phyloP scores from a whole-genome alignment of 37 sponge, comb jelly and placozoan genomes.

The Haliclona indistincta region DNA sequence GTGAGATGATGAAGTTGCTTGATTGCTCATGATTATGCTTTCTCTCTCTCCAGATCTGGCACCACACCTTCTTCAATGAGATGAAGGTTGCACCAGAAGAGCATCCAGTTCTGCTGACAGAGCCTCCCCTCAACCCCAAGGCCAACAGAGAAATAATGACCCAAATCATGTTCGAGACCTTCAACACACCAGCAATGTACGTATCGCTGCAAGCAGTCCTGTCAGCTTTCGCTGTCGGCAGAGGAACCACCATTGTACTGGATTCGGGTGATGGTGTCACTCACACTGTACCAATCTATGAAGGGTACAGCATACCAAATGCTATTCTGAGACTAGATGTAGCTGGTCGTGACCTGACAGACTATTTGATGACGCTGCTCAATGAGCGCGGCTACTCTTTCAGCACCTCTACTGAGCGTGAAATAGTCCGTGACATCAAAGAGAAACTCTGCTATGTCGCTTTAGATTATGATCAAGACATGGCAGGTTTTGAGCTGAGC shows the following conservation, averaged over 20 bases:
- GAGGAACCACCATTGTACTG: conserved; percentile 98
- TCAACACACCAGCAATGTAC: conserved; percentile 99
- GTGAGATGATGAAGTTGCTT: conserved; percentile 20
- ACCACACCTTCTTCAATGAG: conserved; percentile 99
- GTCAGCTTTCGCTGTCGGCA: conserved; percentile 94
- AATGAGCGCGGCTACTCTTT: conserved; percentile 94
- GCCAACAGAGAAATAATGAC: conserved; percentile 99
- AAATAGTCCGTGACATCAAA: conserved; percentile 99
- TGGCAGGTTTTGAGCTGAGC: conserved; percentile 87
- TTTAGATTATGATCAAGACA: conserved; percentile 96
- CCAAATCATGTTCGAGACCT: conserved; percentile 99
- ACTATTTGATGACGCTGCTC: conserved; percentile 97
- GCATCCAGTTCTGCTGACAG: conserved; percentile 97
- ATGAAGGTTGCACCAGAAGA: conserved; percentile 98
- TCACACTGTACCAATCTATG: conserved; percentile 99
- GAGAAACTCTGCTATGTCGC: conserved; percentile 99
- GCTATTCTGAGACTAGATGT: conserved; percentile 96
- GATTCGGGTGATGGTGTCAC: conserved; percentile 98
- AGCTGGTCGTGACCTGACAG: conserved; percentile 95
- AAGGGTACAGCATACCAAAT: conserved; percentile 97
- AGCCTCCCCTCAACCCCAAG: conserved; percentile 99
- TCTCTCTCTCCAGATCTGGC: conserved; percentile 97
- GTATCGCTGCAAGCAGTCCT: conserved; percentile 98
- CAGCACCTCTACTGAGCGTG: conserved; percentile 96
- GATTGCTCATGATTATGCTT: background rate